These are phyloP conservation scores for Ceratoteleas bidentatus DNA, from an alignment of 1,140 invertebrate species.

Conservation along the genomic window DNA sequence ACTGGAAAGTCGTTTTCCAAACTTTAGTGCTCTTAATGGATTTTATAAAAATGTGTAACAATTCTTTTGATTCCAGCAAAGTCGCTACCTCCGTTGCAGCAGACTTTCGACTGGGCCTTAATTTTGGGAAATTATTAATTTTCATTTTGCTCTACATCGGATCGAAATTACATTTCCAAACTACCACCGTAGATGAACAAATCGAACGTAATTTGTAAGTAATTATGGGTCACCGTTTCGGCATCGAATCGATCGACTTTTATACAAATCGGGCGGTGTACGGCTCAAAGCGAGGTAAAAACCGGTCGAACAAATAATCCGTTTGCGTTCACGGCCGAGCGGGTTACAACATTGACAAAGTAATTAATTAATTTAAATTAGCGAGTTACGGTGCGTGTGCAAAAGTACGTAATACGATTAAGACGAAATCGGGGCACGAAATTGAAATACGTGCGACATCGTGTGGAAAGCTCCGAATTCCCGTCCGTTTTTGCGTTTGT, in stretches of 20 bases:
- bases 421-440: constrained; percentile 18
- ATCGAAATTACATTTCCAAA: too few species aligned
- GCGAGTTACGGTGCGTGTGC: constrained; percentile 11
- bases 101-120: too few species aligned
- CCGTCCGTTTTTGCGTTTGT: not conserved
- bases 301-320: constrained; percentile 31
- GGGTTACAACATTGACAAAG: constrained; percentile 41
- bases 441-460: constrained; percentile 17
- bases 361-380: constrained; percentile 49
- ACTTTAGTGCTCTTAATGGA: too few species aligned
- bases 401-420: constrained; percentile 41
- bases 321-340: constrained; percentile 26
- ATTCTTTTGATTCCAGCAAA: too few species aligned
- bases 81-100: too few species aligned
- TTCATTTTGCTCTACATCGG: too few species aligned
- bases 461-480: constrained; percentile 2
- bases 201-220: constrained; percentile 25
- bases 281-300: constrained; percentile 24
- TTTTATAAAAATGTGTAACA: too few species aligned
- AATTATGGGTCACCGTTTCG: constrained; percentile 10
- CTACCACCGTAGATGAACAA: too few species aligned
- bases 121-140: too few species aligned
- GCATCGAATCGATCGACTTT: constrained; percentile 19
- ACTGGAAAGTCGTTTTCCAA: too few species aligned
- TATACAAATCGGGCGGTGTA: constrained; percentile 1